Percentiles rank a stretch among this genome's conserved stretches.
phyloP scores from a whole-genome alignment of 2,797 vertebrate species.

The Rhabdomys pumilio region DNA sequence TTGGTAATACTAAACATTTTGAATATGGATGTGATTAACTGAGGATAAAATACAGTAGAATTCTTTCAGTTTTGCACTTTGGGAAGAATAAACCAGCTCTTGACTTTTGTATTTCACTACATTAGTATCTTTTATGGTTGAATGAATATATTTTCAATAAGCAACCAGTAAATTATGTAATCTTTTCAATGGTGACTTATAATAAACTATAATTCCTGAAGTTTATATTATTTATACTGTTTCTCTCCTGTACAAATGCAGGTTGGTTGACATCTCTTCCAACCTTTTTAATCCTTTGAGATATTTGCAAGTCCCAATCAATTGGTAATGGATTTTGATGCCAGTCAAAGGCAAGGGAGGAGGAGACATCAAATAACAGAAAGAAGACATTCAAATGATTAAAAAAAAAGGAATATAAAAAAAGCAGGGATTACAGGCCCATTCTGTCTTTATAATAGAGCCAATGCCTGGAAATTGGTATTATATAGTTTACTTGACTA shows the following conservation, averaged over 20 bases:
- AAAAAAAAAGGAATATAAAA: conserved; percentile 33
- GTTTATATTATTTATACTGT: conserved; percentile 69
- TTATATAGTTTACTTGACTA: conserved; percentile 3
- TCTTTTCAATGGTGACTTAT: conserved; percentile 65
- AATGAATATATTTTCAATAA: conserved; percentile 64
- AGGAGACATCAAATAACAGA: background rate
- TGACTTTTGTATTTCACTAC: conserved; percentile 53
- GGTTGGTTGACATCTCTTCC: conserved; percentile 48
- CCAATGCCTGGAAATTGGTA: conserved; percentile 36
- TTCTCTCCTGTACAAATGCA: conserved; percentile 53
- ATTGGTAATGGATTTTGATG: conserved; percentile 45
- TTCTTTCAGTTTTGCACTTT: conserved; percentile 66
- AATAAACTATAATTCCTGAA: conserved; percentile 74
- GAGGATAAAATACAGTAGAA: conserved; percentile 48
- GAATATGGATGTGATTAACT: conserved; percentile 38
- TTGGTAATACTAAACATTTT: conserved; percentile 35
- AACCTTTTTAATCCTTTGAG: conserved; percentile 72
- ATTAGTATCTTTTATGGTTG: conserved; percentile 33
- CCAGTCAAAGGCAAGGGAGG: background rate
- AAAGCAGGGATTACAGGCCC: background rate
- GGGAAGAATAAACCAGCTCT: conserved; percentile 32
- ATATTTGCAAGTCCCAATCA: conserved; percentile 74
- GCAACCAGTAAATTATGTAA: conserved; percentile 65
- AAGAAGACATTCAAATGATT: background rate
- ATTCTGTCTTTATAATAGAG: background rate